Conservation (phyloP, 2,113 vertebrate genomes). For the Calidris pygmaea region DNA sequence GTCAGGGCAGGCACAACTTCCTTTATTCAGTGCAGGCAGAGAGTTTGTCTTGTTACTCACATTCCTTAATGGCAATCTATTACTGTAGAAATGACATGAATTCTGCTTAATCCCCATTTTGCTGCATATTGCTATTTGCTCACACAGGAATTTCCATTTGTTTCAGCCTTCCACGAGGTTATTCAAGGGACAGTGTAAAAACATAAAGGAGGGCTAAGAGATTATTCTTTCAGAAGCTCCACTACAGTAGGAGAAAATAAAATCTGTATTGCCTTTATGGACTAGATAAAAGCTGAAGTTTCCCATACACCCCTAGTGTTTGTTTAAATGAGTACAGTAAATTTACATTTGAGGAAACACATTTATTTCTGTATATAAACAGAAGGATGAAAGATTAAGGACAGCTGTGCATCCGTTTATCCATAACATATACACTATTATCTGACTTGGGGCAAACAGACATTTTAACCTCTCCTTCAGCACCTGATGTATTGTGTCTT, state of each 20-base stretch:
- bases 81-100: neutral
- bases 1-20: neutral
- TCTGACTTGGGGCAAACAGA: slow-evolving; percentile 22
- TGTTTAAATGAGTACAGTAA: slow-evolving; percentile 41
- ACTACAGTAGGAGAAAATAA: neutral
- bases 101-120: slow-evolving; percentile 15
- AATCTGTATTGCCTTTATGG: neutral
- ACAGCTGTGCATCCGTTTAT: slow-evolving; percentile 49
- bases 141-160: slow-evolving; percentile 23
- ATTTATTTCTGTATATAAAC: slow-evolving; percentile 51
- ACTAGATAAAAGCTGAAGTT: slow-evolving; percentile 19
- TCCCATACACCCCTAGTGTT: neutral
- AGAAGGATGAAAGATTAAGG: slow-evolving; percentile 40
- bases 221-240: slow-evolving; percentile 27
- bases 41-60: neutral
- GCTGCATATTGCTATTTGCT: neutral
- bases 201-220: neutral
- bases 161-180: slow-evolving; percentile 6
- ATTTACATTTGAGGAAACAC: slow-evolving; percentile 39
- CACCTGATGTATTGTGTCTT: slow-evolving; percentile 11
- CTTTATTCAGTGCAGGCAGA: neutral
- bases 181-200: slow-evolving; percentile 8
- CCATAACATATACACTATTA: neutral
- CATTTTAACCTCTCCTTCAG: slow-evolving; percentile 29
- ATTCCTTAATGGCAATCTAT: slow-evolving; percentile 12